Evolutionary conservation across 2,797 vertebrate species (phyloP), one percentile per base, ranked within the genome.

Genomic region (Gephyroberyx darwinii): DNA sequence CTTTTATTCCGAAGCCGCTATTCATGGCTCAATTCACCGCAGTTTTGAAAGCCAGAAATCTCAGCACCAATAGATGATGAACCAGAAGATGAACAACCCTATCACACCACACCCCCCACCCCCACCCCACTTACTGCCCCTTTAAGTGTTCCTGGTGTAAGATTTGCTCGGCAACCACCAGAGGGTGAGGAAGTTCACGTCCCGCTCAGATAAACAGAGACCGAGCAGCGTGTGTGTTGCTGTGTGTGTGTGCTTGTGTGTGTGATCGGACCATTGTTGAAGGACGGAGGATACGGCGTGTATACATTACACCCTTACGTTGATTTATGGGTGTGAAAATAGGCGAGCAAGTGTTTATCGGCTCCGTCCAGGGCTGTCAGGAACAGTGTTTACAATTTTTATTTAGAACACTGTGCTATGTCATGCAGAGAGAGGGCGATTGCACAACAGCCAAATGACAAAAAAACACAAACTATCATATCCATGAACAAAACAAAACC

Each of bases 321-420:
- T 78, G 80, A 91, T 86, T 85, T 73, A 90, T 82, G 66, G 33
- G 17, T 55, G 30, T 47, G 17, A 59, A 76, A 60, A 47, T 65
- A 41, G 37, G 74, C 47, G 19, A 16, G 16, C 33, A 57, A 16
- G 35, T 71, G 70, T 77, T 75, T 65, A 61, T 65, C 33, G 17
- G 43, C 26, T 5, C 51, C 63, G 14, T 78, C 65, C 37, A 60
- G 43, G 48, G 52, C 19, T 39, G 41, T 10, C 35, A 43, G 65
- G 61, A 83, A 59, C 58, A 60, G 31, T 65, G 74, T 80, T 78
- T 77, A 60, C 67, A 31, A 26, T 48, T 41, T 63, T 65, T 59
- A 69, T 78, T 78, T 58, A 65, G 67, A 71, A 76, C 55, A 39
- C 19, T 6, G 9, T 1, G 5, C 41, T 14, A 14, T 43, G 41